Conservation (phyloP, 2,888 invertebrate species). For the Chloroclysta siterata region DNA sequence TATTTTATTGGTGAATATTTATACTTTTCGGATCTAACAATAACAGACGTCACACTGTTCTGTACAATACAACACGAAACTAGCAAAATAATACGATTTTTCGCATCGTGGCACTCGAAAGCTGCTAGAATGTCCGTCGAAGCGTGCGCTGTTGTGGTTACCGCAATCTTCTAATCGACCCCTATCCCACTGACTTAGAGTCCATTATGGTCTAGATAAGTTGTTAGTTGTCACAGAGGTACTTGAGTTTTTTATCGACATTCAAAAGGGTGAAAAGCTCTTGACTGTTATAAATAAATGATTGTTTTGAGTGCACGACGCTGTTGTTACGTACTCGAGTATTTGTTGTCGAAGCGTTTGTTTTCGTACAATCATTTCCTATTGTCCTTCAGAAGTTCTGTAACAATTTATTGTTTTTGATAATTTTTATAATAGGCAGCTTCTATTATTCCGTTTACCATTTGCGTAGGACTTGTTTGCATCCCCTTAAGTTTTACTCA, state of each 20-base stretch:
- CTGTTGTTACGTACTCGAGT: constrained; percentile 27
- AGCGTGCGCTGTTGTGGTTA: constrained; percentile 34
- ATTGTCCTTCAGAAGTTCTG: constrained; percentile 28
- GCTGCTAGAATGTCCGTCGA: constrained; percentile 23
- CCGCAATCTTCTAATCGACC: constrained; percentile 19
- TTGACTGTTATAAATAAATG: constrained; percentile 50
- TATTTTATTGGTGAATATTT: constrained; percentile 9
- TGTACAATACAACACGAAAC: constrained; percentile 40
- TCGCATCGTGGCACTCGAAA: constrained; percentile 40
- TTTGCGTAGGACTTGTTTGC: not conserved
- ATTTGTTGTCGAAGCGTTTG: constrained; percentile 35
- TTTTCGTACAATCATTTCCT: constrained; percentile 35
- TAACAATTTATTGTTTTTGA: constrained; percentile 8
- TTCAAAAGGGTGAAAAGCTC: constrained; percentile 46
- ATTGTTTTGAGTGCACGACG: constrained; percentile 41
- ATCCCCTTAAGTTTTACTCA: too few relatives aligned
- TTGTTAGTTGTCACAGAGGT: constrained; percentile 32
- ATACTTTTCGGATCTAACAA: constrained; percentile 5
- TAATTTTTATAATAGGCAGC: not conserved
- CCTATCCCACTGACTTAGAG: constrained; percentile 29
- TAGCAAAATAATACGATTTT: constrained; percentile 48
- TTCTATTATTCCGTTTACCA: not conserved
- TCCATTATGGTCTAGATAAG: constrained; percentile 26
- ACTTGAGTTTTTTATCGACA: constrained; percentile 38
- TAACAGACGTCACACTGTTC: constrained; percentile 35